Base-by-base conservation (phyloP, 1,140 invertebrate species). In the Capitella teleta region DNA sequence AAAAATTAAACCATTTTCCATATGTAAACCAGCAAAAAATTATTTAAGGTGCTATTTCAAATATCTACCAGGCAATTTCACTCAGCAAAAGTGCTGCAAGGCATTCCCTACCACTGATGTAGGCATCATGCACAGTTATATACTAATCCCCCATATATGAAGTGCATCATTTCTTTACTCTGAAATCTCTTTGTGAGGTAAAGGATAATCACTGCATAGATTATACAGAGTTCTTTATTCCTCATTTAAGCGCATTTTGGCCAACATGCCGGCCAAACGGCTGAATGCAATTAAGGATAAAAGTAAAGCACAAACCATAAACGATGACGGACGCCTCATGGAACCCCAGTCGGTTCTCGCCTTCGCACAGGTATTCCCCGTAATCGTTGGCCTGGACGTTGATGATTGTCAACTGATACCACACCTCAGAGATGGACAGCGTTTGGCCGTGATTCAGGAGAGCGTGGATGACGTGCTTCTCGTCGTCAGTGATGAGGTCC, bases 371-470 rank as follows among this genome's bases (percentile, higher is more conserved):
- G 45, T 63, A 65, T 28, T 52, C 47, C 3, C 59, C 60, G 51
- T 55, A 67, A 49, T 67, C 62, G 41, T 62, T 62, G n/a, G 60
- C 62, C 43, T 63, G 60, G 3, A 67, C 59, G 37, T 60, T 62
- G 24, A 28, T 51, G 28, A 59, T 55, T 51, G 57, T 60, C 16
- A 60, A 40, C 12, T 60, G 57, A 47, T 64, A 66, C 61, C 62
- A 63, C 28, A 55, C 49, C 40, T 67, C 60, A 16, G 55, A 56
- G 12, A 56, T 48, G 16, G 54, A 51, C 8, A 65, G 26, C 24
- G 55, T 53, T 49, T 61, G 58, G 40, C 53, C 58, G 38, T 61
- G 58, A 10, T 41, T 57, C 1, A 60, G 59, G 46, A 62, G 57
- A 43, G 63, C 59, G 51, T 61, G 57, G 48, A 63, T 58, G 28